A percentile compares a stretch with the other conserved stretches of the same genome.
Evolutionary conservation across 2,888 invertebrate genomes (phyloP).

Genomic region (Metopia argyrocephala): DNA sequence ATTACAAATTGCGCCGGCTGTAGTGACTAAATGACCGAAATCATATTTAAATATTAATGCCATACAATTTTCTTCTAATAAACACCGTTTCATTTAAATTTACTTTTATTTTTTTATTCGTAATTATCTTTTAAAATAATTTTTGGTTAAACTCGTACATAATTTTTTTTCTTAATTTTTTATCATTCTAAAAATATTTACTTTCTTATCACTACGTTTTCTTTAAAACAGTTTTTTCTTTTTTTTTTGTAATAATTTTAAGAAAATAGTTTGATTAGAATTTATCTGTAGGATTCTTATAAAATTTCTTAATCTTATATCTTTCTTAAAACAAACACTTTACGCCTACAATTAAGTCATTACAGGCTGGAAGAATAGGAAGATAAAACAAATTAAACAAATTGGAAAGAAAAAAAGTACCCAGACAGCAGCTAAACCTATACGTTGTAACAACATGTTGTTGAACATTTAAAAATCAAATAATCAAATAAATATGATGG

Average conservation of each 20-base stretch:
- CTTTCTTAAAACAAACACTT: constrained; percentile 53
- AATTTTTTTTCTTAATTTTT: no score
- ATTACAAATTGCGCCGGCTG: no score
- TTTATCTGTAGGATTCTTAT: constrained; percentile 16
- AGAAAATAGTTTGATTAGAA: constrained; percentile 31
- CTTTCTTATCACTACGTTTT: no score
- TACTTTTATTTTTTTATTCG: no score
- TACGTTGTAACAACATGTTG: constrained; percentile 57
- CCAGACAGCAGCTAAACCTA: constrained; percentile 57
- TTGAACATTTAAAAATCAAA: constrained; percentile 62
- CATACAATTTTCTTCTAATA: no score
- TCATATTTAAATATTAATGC: no score
- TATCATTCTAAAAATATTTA: no score
- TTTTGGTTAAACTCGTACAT: no score
- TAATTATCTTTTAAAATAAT: no score
- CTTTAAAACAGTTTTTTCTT: no score
- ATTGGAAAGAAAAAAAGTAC: constrained; percentile 27
- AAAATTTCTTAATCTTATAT: constrained; percentile 35
- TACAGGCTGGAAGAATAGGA: constrained; percentile 21
- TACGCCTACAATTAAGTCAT: constrained; percentile 57
- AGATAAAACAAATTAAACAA: constrained; percentile 43
- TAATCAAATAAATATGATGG: constrained; percentile 62
- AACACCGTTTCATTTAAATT: no score
- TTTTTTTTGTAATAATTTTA: neutral
- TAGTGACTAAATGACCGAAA: no score